These are phyloP conservation scores for Nylanderia fulva DNA, from an alignment of 1,140 invertebrate species.

Conservation along the genomic window DNA sequence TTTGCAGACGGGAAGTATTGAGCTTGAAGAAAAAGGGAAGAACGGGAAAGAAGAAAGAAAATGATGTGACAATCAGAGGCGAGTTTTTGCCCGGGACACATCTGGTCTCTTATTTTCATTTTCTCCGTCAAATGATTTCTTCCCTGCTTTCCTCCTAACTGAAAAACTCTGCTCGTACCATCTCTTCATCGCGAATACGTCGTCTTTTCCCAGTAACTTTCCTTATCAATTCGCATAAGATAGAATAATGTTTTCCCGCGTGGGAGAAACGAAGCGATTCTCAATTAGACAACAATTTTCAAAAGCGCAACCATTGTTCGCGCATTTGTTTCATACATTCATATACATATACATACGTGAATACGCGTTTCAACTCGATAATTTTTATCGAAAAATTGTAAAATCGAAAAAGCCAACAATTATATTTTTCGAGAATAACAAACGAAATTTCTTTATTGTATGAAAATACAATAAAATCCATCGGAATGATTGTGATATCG, in stretches of 20 bases:
- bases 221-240: conserved; percentile 44
- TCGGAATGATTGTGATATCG: neutral
- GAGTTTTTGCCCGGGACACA: conserved; percentile 69
- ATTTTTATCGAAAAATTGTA: neutral
- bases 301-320: neutral
- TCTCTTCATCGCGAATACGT: conserved; percentile 37
- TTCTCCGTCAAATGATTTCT: conserved; percentile 70
- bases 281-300: conserved; percentile 62
- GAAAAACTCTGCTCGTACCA: conserved; percentile 63
- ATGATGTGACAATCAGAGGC: conserved; percentile 70
- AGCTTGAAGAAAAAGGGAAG: conserved; percentile 7
- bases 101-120: conserved; percentile 75
- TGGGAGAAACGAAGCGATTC: conserved; percentile 17
- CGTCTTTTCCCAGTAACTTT: neutral
- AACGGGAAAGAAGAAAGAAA: conserved; percentile 62
- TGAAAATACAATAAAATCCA: neutral
- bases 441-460: neutral
- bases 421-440: neutral
- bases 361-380: neutral
- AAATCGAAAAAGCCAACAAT: neutral
- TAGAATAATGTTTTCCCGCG: conserved; percentile 8
- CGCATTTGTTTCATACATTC: neutral
- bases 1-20: conserved; percentile 31
- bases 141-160: conserved; percentile 58
- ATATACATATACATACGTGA: neutral